These are phyloP conservation scores for Drosophila neoperkinsi DNA, from an alignment of 2,888 invertebrate genomes.

Conservation along the genomic window DNA sequence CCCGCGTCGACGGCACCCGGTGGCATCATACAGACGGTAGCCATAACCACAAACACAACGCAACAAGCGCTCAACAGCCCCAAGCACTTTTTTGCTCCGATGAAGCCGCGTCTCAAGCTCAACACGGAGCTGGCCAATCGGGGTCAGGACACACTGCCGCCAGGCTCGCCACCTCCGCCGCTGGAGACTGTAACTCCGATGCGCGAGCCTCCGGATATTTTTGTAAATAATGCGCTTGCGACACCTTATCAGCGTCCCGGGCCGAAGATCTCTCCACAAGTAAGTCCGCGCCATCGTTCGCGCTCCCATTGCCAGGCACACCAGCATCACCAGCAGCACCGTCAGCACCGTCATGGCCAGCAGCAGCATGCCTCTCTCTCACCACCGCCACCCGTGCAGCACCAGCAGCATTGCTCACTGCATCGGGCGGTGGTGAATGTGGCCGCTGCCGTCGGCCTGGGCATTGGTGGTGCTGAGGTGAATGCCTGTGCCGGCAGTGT, in stretches of 20 bases:
- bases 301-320: constrained; percentile 68
- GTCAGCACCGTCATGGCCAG: constrained; percentile 36
- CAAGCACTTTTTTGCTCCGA: constrained; percentile 86
- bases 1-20: constrained; percentile 22
- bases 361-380: constrained; percentile 26
- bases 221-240: constrained; percentile 83
- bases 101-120: constrained; percentile 83
- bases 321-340: constrained; percentile 27
- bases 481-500: constrained; percentile 55
- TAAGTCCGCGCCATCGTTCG: constrained; percentile 73
- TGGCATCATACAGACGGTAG: constrained; percentile 70
- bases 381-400: constrained; percentile 4
- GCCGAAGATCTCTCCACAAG: constrained; percentile 69
- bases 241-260: constrained; percentile 77
- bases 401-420: constrained; percentile 51
- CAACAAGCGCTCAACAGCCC: constrained; percentile 77
- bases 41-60: constrained; percentile 79
- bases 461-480: constrained; percentile 43
- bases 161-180: constrained; percentile 65
- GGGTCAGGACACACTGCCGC: constrained; percentile 55
- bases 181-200: constrained; percentile 39
- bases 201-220: constrained; percentile 83
- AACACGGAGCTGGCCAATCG: constrained; percentile 82
- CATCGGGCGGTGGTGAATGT: constrained; percentile 71
- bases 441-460: constrained; percentile 66